Conservation (phyloP, 2,888 invertebrate species). For the Drosophila putrida region DNA sequence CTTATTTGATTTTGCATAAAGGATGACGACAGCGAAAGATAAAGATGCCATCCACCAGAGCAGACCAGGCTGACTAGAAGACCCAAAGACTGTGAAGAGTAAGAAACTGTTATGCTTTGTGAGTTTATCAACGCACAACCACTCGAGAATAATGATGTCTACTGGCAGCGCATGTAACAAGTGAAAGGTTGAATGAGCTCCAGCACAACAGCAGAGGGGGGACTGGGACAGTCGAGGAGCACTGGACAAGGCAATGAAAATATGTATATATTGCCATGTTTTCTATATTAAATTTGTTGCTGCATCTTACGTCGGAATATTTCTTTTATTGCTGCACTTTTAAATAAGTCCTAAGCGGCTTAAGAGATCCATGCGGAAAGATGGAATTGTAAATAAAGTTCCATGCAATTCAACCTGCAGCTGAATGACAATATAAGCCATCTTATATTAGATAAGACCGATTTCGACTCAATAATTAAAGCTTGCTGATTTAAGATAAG, state of each 20-base stretch:
- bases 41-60: conserved; percentile 14
- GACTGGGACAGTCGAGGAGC: neutral
- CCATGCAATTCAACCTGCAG: neutral
- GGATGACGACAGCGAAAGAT: conserved; percentile 61
- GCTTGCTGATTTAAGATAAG: too few relatives aligned
- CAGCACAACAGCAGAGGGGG: conserved; percentile 4
- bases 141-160: conserved; percentile 78
- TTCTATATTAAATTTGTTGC: conserved; percentile 60
- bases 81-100: conserved; percentile 1
- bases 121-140: conserved; percentile 74
- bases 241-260: conserved; percentile 26
- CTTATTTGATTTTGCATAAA: conserved; percentile 73
- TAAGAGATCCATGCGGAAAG: conserved; percentile 9
- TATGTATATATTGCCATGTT: conserved; percentile 48
- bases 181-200: conserved; percentile 34
- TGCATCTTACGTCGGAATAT: conserved; percentile 27
- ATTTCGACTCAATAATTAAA: too few relatives aligned
- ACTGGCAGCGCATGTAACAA: conserved; percentile 46
- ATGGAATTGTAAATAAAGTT: conserved; percentile 16
- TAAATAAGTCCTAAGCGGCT: conserved; percentile 23
- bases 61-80: conserved; percentile 12
- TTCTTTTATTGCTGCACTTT: conserved; percentile 29
- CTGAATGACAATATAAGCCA: conserved; percentile 1
- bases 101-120: conserved; percentile 59
- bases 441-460: neutral